These are phyloP conservation scores for Metopia argyrocephala DNA, from an alignment of 2,888 invertebrate species.

Conservation along the genomic window DNA sequence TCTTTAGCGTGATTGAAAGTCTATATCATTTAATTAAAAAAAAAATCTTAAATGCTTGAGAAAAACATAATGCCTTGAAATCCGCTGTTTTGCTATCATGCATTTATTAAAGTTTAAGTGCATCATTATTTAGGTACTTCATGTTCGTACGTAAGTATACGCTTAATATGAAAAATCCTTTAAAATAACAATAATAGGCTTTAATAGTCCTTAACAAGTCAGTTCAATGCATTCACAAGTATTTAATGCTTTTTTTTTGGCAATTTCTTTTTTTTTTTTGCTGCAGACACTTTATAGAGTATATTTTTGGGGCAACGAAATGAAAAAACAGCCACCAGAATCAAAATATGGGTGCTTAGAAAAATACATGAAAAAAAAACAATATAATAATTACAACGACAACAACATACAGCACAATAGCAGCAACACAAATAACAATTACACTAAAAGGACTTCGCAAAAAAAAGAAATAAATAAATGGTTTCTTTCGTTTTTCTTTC, in stretches of 20 bases:
- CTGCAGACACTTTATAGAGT: constrained; percentile 22
- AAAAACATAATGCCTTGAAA: no score
- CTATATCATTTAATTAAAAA: no score
- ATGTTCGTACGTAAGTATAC: background rate
- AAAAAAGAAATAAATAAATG: background rate
- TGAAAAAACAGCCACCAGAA: background rate
- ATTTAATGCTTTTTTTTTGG: background rate
- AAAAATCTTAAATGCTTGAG: no score
- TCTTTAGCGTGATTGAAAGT: no score
- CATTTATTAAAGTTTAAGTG: background rate
- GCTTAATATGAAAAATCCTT: no score
- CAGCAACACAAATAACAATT: background rate
- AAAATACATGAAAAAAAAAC: background rate
- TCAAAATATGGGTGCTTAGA: constrained; percentile 12
- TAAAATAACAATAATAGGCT: background rate
- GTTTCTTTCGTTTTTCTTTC: background rate
- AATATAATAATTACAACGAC: no score
- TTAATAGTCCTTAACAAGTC: background rate
- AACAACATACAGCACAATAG: background rate
- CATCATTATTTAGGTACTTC: background rate
- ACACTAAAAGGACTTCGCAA: background rate
- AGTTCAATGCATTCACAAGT: constrained; percentile 15
- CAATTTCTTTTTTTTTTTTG: background rate
- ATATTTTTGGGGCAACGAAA: background rate
- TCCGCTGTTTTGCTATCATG: no score